Evolutionary conservation across 2,113 vertebrate species (phyloP), one percentile per base, ranked within the genome.

Genomic region (Oryzias curvinotus): DNA sequence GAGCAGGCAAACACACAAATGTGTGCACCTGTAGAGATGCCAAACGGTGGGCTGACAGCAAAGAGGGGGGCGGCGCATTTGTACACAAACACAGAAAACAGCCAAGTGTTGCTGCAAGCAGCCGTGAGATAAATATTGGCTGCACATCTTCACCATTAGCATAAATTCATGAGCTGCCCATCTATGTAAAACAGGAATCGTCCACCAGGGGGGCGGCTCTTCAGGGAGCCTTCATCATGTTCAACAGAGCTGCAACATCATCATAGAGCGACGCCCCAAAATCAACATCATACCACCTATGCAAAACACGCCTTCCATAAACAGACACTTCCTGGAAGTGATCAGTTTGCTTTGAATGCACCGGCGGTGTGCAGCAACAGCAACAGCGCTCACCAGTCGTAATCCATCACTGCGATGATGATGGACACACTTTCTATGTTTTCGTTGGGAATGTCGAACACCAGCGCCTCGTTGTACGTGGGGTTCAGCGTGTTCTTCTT

Each of bases 401-500:
- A 97, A 83, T 97, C 95, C 84, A 97, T 95, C 81, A 97, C 95
- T 0, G 95, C 94, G 14, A 96, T 93, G 82, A 95, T 87, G 76
- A 97, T 90, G 69, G 91, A 93, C 52, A 97, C 93, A 0, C 87
- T 94, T 72, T 97, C 94, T 54, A 96, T 94, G 61, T 95, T 96
- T 84, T 96, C 94, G 0, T 95, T 94, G 46, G 95, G 94, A 71
- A 97, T 95, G 82, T 97, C 95, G 61, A 96, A 97, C 70, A 96
- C 95, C 46, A 96, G 92, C 1, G 95, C 95, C 84, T 96, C 95
- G 7, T 96, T 96, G 88, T 96, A 97, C 2, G 93, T 94, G 61
- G 95, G 95, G 84, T 97, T 97, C 80, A 97, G 90, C 0, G 95
- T 97, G 86, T 96, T 96, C 89, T 96, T 97, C 87, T 97, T 97